phyloP scores from a whole-genome alignment of 2,797 vertebrate genomes.

The Jordanella pulchra region DNA sequence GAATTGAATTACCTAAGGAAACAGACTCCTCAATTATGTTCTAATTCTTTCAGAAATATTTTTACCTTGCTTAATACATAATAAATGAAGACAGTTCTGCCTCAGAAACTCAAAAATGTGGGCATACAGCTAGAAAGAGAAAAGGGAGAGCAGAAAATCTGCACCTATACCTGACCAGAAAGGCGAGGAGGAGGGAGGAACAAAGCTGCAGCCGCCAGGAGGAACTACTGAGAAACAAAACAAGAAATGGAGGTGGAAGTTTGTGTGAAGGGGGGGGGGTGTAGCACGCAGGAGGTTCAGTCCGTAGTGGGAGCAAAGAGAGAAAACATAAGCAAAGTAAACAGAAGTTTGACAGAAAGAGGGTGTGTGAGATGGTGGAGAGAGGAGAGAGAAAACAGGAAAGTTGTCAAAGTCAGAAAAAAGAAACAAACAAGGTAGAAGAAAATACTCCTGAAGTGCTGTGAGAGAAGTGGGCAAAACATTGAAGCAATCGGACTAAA shows the following conservation, averaged over 20 bases:
- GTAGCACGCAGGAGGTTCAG: conserved; percentile 38
- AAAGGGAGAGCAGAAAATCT: conserved; percentile 53
- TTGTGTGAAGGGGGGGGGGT: not conserved
- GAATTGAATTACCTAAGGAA: not conserved
- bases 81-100: conserved; percentile 18
- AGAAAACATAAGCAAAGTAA: conserved; percentile 65
- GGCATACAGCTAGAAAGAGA: conserved; percentile 30
- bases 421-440: conserved; percentile 46
- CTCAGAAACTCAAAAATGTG: conserved; percentile 43
- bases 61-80: not conserved
- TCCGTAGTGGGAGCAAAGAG: conserved; percentile 61
- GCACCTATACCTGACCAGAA: conserved; percentile 98
- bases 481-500: conserved; percentile 31
- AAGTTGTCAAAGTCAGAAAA: conserved; percentile 62
- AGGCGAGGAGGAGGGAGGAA: conserved; percentile 94
- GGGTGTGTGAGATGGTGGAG: conserved; percentile 68
- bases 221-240: conserved; percentile 89
- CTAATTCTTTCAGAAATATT: not conserved
- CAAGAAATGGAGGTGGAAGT: conserved; percentile 60
- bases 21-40: not conserved
- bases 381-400: conserved; percentile 32
- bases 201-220: conserved; percentile 94
- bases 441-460: conserved; percentile 34
- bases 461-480: conserved; percentile 35
- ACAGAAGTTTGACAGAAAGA: conserved; percentile 65